phyloP scores from a whole-genome alignment of 2,113 vertebrate genomes.

The Helogale parvula region DNA sequence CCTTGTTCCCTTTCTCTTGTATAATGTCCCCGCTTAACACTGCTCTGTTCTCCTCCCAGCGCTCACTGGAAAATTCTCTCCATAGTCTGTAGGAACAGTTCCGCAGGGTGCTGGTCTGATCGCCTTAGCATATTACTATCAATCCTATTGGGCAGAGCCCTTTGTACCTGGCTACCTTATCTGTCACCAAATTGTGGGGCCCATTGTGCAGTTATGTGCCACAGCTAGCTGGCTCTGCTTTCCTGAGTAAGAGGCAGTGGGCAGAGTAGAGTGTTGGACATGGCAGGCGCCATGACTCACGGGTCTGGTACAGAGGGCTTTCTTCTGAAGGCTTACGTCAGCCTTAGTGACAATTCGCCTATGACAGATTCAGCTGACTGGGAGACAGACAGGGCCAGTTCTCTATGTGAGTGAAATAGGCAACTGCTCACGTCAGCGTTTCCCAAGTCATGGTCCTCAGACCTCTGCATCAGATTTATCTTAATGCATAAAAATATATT shows the following conservation, averaged over 20 bases:
- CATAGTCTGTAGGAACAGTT: not conserved
- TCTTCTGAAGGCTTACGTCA: not conserved
- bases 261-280: not conserved
- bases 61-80: slow-evolving; percentile 26
- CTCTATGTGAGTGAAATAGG: not conserved
- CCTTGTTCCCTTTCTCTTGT: not conserved
- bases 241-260: not conserved
- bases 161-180: not conserved
- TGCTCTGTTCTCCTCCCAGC: not conserved
- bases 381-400: not conserved
- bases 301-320: not conserved
- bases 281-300: not conserved
- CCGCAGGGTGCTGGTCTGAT: not conserved
- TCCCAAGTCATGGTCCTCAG: not conserved
- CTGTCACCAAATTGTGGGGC: slow-evolving; percentile 7
- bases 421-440: not conserved
- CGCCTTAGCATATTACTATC: not conserved
- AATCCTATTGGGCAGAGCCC: not conserved
- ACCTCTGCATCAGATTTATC: not conserved
- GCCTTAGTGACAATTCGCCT: not conserved
- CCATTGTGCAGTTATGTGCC: slow-evolving; percentile 22
- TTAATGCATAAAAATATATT: not conserved
- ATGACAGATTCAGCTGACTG: not conserved
- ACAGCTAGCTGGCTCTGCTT: not conserved
- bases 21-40: not conserved